These are phyloP conservation scores for Punctoribates punctum DNA, from an alignment of 2,888 invertebrate genomes.

Conservation along the genomic window DNA sequence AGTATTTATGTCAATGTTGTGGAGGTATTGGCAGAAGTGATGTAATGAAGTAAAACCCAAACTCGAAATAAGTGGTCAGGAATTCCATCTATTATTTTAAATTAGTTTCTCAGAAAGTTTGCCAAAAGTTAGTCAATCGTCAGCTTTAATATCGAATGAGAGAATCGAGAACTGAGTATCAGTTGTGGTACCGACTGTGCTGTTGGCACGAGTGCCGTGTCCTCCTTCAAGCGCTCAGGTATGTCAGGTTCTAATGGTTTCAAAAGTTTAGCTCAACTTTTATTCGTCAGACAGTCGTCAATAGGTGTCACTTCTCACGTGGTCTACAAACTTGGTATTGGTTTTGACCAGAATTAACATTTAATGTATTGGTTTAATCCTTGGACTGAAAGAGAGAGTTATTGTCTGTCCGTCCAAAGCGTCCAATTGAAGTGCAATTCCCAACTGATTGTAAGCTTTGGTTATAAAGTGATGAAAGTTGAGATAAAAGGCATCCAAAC, in stretches of 20 bases:
- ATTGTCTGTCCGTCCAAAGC: slow-evolving; percentile 8
- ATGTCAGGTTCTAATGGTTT: not conserved
- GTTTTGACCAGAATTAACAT: not conserved
- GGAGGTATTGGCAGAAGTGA: too few relatives aligned
- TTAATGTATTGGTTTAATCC: slow-evolving; percentile 20
- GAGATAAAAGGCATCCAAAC: not conserved
- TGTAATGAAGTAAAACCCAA: too few relatives aligned
- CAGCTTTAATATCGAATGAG: not conserved
- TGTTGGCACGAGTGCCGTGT: not conserved
- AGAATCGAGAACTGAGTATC: not conserved
- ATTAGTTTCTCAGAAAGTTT: not conserved
- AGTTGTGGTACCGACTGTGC: not conserved
- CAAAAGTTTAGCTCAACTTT: not conserved
- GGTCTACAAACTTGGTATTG: not conserved
- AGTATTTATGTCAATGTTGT: too few relatives aligned
- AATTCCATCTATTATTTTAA: not conserved
- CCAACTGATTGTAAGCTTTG: not conserved
- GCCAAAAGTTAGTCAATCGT: not conserved
- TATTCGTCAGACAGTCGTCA: not conserved
- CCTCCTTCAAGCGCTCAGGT: not conserved
- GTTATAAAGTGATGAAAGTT: not conserved
- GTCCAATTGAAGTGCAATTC: not conserved
- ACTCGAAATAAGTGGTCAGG: not conserved
- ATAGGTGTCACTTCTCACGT: not conserved
- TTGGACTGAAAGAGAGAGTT: slow-evolving; percentile 10